Evolutionary conservation across 1,140 invertebrate genomes (phyloP).

Genomic region (Ostrea edulis): DNA sequence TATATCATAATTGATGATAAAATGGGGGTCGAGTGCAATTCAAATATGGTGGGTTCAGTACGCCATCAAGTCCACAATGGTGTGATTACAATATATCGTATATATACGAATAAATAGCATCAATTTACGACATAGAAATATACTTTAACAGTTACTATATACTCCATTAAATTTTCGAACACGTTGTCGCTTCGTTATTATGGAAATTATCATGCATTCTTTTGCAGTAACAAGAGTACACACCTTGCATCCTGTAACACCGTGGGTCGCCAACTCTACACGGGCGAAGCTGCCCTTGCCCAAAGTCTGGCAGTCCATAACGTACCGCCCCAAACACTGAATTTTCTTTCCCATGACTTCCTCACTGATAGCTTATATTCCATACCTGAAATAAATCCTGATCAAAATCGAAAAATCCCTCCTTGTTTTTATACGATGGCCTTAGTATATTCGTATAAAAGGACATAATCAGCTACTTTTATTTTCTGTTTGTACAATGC

Average conservation of each 20-base stretch:
- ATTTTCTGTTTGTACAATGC: constrained; percentile 4
- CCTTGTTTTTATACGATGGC: constrained; percentile 10
- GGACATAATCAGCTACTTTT: not conserved
- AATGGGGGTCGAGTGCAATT: too few species aligned
- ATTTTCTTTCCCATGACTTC: constrained; percentile 78
- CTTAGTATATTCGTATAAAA: not conserved
- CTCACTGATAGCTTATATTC: constrained; percentile 40
- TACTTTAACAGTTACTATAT: too few species aligned
- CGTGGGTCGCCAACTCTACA: constrained; percentile 79
- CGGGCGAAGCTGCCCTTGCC: constrained; percentile 80
- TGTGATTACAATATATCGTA: too few species aligned
- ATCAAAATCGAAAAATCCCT: constrained; percentile 35
- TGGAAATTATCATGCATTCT: too few species aligned
- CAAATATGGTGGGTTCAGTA: too few species aligned
- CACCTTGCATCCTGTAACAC: constrained; percentile 78
- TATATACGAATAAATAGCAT: too few species aligned
- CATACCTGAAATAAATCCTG: constrained; percentile 44
- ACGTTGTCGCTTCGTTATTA: too few species aligned
- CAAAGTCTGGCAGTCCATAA: constrained; percentile 76
- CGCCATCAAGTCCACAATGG: too few species aligned
- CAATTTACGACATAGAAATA: too few species aligned
- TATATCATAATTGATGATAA: too few species aligned
- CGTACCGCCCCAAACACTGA: constrained; percentile 79
- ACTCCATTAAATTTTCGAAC: too few species aligned
- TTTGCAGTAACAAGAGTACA: not conserved